These are phyloP conservation scores for Tethea ocularis DNA, from an alignment of 2,888 invertebrate species.

Conservation along the genomic window DNA sequence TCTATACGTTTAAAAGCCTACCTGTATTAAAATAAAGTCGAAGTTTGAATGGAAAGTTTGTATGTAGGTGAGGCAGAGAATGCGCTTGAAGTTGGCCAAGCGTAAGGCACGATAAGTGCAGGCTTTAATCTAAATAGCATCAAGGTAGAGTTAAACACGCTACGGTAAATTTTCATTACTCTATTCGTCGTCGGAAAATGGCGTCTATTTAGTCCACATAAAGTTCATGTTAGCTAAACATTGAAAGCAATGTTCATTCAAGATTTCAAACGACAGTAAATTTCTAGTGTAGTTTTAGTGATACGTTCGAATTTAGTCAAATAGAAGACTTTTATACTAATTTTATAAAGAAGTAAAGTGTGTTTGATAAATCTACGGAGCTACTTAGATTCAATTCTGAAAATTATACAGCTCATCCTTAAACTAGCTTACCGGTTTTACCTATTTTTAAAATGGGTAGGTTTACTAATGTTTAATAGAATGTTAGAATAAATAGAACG, in stretches of 20 bases:
- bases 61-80: constrained; percentile 48
- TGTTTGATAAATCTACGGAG: too few species aligned
- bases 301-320: not conserved
- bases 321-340: too few species aligned
- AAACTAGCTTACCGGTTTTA: too few species aligned
- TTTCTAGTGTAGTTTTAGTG: not conserved
- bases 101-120: constrained; percentile 75
- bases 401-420: too few species aligned
- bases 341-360: too few species aligned
- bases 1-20: constrained; percentile 41
- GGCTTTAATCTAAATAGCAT: constrained; percentile 78
- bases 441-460: too few species aligned
- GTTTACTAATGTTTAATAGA: too few species aligned
- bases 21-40: constrained; percentile 44
- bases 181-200: constrained; percentile 28
- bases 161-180: constrained; percentile 41
- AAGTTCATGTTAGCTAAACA: not conserved
- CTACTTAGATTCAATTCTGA: too few species aligned
- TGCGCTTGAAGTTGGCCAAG: constrained; percentile 60
- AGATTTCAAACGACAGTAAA: not conserved
- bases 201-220: constrained; percentile 5
- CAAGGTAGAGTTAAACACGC: constrained; percentile 56
- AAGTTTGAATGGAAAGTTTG: constrained; percentile 42
- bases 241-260: not conserved
- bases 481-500: too few species aligned